Conservation (phyloP, 1,140 invertebrate genomes). For the Trichonephila inaurata region DNA sequence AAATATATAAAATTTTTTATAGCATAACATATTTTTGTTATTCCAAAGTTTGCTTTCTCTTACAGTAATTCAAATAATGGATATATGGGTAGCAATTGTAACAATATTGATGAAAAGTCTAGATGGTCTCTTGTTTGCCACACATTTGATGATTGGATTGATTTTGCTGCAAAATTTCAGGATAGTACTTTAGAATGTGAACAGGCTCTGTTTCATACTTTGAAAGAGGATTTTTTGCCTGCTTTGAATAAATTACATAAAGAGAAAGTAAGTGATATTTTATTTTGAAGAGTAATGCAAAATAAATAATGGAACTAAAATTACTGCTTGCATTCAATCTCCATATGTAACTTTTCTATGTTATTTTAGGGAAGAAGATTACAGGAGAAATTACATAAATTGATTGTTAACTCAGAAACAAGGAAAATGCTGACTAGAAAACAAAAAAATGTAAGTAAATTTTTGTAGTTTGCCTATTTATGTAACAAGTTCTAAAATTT, state of each 20-base stretch:
- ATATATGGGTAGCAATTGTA: background rate
- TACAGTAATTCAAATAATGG: constrained; percentile 39
- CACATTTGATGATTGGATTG: constrained; percentile 94
- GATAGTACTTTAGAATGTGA: constrained; percentile 86
- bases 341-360: background rate
- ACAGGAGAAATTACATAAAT: constrained; percentile 32
- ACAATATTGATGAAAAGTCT: constrained; percentile 61
- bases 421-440: constrained; percentile 32
- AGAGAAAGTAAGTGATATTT: constrained; percentile 81
- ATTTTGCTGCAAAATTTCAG: constrained; percentile 90
- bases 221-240: constrained; percentile 94
- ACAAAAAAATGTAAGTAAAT: background rate
- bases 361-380: constrained; percentile 40
- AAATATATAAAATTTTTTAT: no score
- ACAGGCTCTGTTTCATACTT: constrained; percentile 88
- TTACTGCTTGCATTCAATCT: no score
- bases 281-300: no score
- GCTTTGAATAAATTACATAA: constrained; percentile 95
- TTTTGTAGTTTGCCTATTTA: background rate
- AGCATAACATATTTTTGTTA: background rate
- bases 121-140: constrained; percentile 94
- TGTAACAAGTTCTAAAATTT: background rate
- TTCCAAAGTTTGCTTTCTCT: background rate
- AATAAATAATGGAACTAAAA: no score
- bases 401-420: background rate